These are phyloP conservation scores for Takifugu flavidus DNA, from an alignment of 2,113 vertebrate genomes.

Conservation along the genomic window DNA sequence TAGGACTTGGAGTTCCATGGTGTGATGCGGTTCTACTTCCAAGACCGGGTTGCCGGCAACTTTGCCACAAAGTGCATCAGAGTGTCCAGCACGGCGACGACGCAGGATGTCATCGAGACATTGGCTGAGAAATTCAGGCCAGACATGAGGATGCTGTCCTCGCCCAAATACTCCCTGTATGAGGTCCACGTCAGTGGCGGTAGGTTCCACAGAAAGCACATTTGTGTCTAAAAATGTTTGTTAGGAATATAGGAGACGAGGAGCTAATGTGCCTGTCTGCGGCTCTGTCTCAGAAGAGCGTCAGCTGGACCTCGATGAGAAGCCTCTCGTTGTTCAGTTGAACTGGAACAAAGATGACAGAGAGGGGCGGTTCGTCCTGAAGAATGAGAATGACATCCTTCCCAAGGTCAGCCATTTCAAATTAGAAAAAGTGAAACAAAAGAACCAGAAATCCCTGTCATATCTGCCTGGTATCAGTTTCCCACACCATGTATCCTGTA, in stretches of 20 bases:
- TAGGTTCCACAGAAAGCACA: constrained; percentile 67
- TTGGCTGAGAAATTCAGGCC: constrained; percentile 97
- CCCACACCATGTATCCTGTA: neutral
- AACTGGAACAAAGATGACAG: constrained; percentile 99
- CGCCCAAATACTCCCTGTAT: constrained; percentile 94
- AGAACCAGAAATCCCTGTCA: too few species aligned
- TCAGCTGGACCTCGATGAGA: constrained; percentile 96
- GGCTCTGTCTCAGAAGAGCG: constrained; percentile 87
- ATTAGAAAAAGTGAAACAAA: neutral
- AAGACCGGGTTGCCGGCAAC: constrained; percentile 97
- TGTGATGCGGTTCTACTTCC: constrained; percentile 99
- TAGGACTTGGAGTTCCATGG: constrained; percentile 98
- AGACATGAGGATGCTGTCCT: constrained; percentile 98
- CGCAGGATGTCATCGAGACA: constrained; percentile 97
- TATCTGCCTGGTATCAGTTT: neutral
- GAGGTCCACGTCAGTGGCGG: constrained; percentile 98
- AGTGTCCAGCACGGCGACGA: constrained; percentile 96
- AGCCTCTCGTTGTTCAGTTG: constrained; percentile 94
- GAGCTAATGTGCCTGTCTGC: neutral
- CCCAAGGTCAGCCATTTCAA: constrained; percentile 78
- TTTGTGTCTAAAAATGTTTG: neutral
- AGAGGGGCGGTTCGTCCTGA: constrained; percentile 96
- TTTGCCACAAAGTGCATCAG: constrained; percentile 98
- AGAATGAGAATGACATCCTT: constrained; percentile 93
- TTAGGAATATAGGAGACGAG: neutral